A percentile compares a stretch with the other conserved stretches of the same genome.
Evolutionary conservation across 2,113 vertebrate genomes (phyloP).

Genomic region (Donacobius atricapilla): DNA sequence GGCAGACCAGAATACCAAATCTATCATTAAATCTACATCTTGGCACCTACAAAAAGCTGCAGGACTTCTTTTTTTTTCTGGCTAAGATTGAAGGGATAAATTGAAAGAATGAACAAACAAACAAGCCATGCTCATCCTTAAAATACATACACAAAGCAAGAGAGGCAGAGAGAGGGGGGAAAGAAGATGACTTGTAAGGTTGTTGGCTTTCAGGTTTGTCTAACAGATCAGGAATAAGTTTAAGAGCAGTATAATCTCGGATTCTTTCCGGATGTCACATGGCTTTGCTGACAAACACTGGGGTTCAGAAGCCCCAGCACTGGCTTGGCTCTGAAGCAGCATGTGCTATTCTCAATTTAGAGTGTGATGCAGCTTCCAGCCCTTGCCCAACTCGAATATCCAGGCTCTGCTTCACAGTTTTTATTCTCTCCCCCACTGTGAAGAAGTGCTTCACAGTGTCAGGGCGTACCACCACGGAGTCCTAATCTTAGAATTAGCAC

Average conservation of each 20-base stretch:
- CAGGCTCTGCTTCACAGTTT: not conserved
- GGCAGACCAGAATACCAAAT: slow-evolving; percentile 28
- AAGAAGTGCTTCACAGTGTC: not conserved
- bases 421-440: not conserved
- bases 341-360: not conserved
- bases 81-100: not conserved
- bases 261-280: not conserved
- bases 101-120: not conserved
- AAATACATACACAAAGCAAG: not conserved
- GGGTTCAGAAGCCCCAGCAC: not conserved
- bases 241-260: not conserved
- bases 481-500: not conserved
- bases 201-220: not conserved
- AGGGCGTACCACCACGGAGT: not conserved
- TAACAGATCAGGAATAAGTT: not conserved
- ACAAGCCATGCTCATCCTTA: not conserved
- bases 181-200: not conserved
- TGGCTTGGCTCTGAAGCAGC: not conserved
- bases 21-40: slow-evolving; percentile 16
- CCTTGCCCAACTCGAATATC: not conserved
- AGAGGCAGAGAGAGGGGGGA: not conserved
- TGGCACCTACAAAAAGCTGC: not conserved
- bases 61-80: not conserved
- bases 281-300: not conserved
- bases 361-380: not conserved